phyloP scores from a whole-genome alignment of 2,113 vertebrate species.

The Erythrocercus mccallii region DNA sequence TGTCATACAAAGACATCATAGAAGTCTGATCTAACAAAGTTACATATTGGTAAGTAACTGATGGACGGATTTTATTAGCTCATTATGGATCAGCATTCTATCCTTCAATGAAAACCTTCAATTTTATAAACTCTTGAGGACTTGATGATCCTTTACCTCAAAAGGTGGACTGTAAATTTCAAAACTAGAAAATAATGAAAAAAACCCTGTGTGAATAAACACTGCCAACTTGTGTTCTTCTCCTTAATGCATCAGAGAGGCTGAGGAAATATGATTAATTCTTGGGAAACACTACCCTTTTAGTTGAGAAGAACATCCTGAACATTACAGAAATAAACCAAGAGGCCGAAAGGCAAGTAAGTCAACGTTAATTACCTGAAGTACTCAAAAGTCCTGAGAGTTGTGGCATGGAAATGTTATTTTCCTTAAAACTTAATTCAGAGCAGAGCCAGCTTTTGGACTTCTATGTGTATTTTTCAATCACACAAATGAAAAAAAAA shows the following conservation, averaged over 20 bases:
- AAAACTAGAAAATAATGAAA: background rate
- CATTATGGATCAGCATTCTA: background rate
- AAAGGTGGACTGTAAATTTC: background rate
- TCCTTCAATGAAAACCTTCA: background rate
- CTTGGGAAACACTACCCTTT: background rate
- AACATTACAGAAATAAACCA: background rate
- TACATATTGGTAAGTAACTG: background rate
- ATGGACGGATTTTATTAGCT: background rate
- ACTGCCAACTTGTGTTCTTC: background rate
- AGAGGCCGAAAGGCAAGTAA: background rate
- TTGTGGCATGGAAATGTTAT: background rate
- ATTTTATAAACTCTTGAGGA: background rate
- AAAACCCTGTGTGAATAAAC: background rate
- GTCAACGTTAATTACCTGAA: background rate
- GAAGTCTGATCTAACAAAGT: background rate
- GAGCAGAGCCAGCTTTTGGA: background rate
- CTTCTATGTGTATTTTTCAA: background rate
- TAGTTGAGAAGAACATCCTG: background rate
- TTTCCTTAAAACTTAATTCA: background rate
- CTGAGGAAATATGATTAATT: background rate
- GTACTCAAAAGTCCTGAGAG: background rate
- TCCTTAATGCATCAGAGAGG: background rate
- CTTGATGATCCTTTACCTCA: background rate
- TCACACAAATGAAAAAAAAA: background rate
- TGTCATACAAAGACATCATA: background rate